A percentile compares a stretch with the other conserved stretches of the same genome.
These are phyloP conservation scores for Bovichtus variegatus DNA, from an alignment of 2,797 vertebrate genomes.

Conservation along the genomic window DNA sequence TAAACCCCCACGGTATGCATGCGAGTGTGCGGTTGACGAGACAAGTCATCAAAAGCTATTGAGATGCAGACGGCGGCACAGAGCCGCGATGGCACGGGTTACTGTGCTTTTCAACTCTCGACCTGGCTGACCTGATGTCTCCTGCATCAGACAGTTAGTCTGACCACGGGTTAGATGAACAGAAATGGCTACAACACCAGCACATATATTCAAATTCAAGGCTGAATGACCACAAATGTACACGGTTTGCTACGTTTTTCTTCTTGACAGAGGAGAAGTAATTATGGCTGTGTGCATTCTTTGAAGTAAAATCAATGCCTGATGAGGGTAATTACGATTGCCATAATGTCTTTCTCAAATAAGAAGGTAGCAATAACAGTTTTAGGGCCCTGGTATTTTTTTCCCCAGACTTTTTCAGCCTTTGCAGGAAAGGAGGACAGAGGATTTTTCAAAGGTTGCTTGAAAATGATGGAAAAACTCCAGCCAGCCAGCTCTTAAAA, in stretches of 20 bases:
- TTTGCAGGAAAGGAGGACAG: neutral
- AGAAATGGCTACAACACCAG: neutral
- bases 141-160: conserved; percentile 29
- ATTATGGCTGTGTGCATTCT: conserved; percentile 36
- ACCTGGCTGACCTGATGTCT: conserved; percentile 49
- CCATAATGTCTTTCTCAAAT: conserved; percentile 34
- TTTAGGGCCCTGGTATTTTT: conserved; percentile 35
- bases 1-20: conserved; percentile 22
- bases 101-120: conserved; percentile 22
- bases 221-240: neutral
- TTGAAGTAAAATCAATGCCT: conserved; percentile 62
- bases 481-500: conserved; percentile 1
- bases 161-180: neutral
- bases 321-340: conserved; percentile 36
- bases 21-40: conserved; percentile 2
- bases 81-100: conserved; percentile 5
- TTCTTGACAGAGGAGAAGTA: conserved; percentile 15
- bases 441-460: conserved; percentile 27
- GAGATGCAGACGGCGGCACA: conserved; percentile 39
- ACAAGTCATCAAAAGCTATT: conserved; percentile 43
- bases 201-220: neutral
- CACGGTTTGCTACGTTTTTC: neutral
- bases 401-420: conserved; percentile 10
- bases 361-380: conserved; percentile 32
- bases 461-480: conserved; percentile 11